These are phyloP conservation scores for Lasiurus cinereus DNA, from an alignment of 2,113 vertebrate species.

Conservation along the genomic window DNA sequence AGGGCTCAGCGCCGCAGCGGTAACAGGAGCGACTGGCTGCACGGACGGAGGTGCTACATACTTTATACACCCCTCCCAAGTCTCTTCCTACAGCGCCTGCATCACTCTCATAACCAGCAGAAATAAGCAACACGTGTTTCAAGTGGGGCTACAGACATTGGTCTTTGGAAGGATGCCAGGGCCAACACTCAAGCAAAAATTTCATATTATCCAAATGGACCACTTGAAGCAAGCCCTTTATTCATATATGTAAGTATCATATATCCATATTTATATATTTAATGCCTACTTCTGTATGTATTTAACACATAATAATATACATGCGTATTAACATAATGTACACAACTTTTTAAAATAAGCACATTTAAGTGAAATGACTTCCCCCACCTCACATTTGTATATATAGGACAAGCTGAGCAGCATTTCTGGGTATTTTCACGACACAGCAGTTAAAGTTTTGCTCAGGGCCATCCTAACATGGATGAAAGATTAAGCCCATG, in stretches of 20 bases:
- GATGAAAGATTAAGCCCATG: not conserved
- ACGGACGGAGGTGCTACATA: rapidly evolving
- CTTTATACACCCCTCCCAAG: not conserved
- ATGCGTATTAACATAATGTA: not conserved
- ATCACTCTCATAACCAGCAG: not conserved
- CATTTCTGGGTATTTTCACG: not conserved
- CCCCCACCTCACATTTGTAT: not conserved
- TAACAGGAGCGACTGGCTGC: rapidly evolving
- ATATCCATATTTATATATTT: not conserved
- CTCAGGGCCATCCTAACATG: not conserved
- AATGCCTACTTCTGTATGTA: not conserved
- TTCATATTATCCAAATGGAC: not conserved
- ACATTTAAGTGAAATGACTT: not conserved
- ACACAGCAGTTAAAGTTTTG: not conserved
- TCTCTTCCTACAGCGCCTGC: not conserved
- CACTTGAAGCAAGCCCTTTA: not conserved
- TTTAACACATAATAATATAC: not conserved
- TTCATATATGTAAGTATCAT: not conserved
- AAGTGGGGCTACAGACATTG: not conserved
- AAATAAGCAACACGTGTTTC: not conserved
- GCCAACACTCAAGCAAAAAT: not conserved
- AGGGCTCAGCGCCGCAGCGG: not conserved
- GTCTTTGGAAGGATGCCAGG: not conserved
- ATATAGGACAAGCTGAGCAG: not conserved
- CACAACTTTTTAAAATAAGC: not conserved